phyloP scores from a whole-genome alignment of 2,888 invertebrate species.

The Escarpia spicata region DNA sequence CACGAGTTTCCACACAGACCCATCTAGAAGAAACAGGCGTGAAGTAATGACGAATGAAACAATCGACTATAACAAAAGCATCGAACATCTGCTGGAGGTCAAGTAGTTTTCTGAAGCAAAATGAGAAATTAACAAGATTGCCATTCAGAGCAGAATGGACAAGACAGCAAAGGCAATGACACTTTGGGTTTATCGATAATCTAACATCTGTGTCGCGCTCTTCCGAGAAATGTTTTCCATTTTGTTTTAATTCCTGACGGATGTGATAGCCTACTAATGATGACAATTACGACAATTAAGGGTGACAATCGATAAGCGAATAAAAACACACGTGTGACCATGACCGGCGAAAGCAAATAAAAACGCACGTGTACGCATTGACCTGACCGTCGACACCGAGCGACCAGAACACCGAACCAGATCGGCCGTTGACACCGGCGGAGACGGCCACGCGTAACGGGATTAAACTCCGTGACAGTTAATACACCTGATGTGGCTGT shows the following conservation, averaged over 20 bases:
- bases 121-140: too few relatives aligned
- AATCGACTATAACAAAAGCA: not conserved
- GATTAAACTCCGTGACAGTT: not conserved
- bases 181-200: too few relatives aligned
- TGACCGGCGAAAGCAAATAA: too few relatives aligned
- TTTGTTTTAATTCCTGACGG: not conserved
- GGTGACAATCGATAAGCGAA: not conserved
- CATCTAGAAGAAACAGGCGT: not conserved
- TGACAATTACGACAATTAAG: not conserved
- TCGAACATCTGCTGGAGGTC: too few relatives aligned
- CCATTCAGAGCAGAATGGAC: too few relatives aligned
- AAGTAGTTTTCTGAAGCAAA: too few relatives aligned
- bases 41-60: not conserved
- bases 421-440: not conserved
- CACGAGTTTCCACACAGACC: too few relatives aligned
- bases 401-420: not conserved
- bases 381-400: not conserved
- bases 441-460: not conserved
- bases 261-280: not conserved
- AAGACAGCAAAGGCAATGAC: too few relatives aligned
- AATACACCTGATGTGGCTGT: not conserved
- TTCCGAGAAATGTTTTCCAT: too few relatives aligned
- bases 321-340: not conserved
- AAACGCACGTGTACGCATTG: not conserved
- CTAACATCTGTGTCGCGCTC: too few relatives aligned